Percentiles rank a stretch among this genome's conserved stretches.
Conservation (phyloP, 2,797 vertebrate species). For the Aotus griseimembra region DNA sequence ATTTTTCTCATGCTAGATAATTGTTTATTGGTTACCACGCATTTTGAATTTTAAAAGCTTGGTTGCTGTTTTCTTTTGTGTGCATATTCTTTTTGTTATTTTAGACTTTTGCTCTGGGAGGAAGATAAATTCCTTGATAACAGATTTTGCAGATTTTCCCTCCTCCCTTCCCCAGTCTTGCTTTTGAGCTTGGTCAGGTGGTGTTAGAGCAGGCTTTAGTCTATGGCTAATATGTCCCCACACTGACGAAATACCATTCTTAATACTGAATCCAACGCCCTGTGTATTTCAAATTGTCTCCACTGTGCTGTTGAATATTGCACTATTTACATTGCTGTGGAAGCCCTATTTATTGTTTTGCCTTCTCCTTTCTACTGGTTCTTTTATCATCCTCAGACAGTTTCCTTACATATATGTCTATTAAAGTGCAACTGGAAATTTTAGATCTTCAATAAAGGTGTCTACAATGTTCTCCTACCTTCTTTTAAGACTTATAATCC, state of each 20-base stretch:
- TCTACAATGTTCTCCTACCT: not conserved
- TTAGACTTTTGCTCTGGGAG: not conserved
- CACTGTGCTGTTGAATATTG: not conserved
- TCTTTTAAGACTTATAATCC: not conserved
- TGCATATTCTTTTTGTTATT: not conserved
- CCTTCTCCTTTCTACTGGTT: not conserved
- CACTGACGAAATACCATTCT: not conserved
- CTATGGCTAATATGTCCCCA: too few relatives aligned
- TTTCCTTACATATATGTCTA: not conserved
- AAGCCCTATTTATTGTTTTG: not conserved
- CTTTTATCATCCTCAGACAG: not conserved
- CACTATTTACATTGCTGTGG: not conserved
- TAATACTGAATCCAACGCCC: not conserved
- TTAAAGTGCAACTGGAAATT: too few relatives aligned
- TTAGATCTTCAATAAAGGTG: not conserved
- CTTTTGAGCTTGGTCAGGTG: too few relatives aligned
- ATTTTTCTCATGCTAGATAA: not conserved
- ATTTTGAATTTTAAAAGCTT: not conserved
- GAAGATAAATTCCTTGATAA: not conserved
- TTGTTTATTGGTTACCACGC: not conserved
- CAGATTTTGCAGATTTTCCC: not conserved
- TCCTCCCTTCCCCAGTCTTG: not conserved
- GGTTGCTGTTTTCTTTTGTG: not conserved
- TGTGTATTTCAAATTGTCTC: not conserved
- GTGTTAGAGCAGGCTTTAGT: not conserved